Conservation (phyloP, 2,888 invertebrate genomes). For the Drosophila cognata region DNA sequence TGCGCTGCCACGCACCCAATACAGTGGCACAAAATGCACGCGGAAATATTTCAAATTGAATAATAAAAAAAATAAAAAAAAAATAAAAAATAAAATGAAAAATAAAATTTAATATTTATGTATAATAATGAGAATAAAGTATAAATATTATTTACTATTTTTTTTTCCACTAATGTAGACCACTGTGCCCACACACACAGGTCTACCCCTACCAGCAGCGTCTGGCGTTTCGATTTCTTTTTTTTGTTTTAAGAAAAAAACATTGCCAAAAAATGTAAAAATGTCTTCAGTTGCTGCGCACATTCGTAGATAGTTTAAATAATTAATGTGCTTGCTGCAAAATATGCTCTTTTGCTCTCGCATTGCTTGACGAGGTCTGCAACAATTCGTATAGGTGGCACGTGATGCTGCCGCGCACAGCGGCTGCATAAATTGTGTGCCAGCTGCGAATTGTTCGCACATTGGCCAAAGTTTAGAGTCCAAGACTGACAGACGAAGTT, state of each 20-base stretch:
- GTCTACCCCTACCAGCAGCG: slow-evolving; percentile 20
- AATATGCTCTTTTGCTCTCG: slow-evolving; percentile 24
- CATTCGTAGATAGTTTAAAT: slow-evolving; percentile 79
- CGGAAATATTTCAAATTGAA: neutral
- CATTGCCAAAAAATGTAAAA: slow-evolving; percentile 16
- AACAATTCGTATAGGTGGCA: slow-evolving; percentile 48
- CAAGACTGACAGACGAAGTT: slow-evolving; percentile 24
- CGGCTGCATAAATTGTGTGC: slow-evolving; percentile 69
- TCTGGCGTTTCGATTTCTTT: slow-evolving; percentile 10
- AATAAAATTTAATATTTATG: too few relatives aligned
- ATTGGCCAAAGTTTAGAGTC: slow-evolving; percentile 34
- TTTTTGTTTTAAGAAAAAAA: slow-evolving; percentile 12
- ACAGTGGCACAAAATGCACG: slow-evolving; percentile 20
- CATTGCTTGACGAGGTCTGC: slow-evolving; percentile 33
- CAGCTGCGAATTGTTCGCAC: slow-evolving; percentile 74
- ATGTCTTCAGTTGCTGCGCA: slow-evolving; percentile 40
- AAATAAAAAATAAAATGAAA: too few relatives aligned
- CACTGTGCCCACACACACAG: slow-evolving; percentile 26
- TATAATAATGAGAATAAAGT: neutral
- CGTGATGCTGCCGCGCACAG: slow-evolving; percentile 59
- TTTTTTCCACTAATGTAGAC: neutral
- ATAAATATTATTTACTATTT: neutral
- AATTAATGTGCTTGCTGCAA: slow-evolving; percentile 75
- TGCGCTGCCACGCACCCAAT: slow-evolving; percentile 1
- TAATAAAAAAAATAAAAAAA: too few relatives aligned